These are phyloP conservation scores for Sweltsa coloradensis DNA, from an alignment of 1,140 invertebrate genomes.

Conservation along the genomic window DNA sequence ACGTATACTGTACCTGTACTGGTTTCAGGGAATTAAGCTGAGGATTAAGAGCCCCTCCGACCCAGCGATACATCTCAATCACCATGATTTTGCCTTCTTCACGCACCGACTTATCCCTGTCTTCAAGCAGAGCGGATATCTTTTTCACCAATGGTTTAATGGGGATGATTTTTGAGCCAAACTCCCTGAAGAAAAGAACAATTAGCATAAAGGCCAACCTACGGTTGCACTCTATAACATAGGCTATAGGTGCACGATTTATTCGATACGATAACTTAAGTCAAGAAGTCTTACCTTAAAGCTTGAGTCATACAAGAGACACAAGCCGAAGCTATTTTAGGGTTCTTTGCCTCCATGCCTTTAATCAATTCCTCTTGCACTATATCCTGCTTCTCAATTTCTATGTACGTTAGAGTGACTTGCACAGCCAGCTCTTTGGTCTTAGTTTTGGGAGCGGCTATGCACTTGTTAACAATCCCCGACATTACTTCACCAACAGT, in stretches of 20 bases:
- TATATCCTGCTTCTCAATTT: slow-evolving; percentile 89
- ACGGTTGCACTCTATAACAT: not conserved
- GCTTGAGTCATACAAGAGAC: slow-evolving; percentile 61
- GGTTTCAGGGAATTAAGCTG: slow-evolving; percentile 79
- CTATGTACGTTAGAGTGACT: slow-evolving; percentile 84
- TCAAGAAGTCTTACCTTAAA: slow-evolving; percentile 38
- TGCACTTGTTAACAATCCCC: slow-evolving; percentile 83
- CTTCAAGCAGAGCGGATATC: slow-evolving; percentile 68
- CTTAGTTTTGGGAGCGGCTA: slow-evolving; percentile 79
- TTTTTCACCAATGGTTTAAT: slow-evolving; percentile 85
- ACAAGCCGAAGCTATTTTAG: slow-evolving; percentile 83
- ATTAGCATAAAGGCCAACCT: not conserved
- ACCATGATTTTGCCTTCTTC: slow-evolving; percentile 83
- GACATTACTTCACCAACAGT: slow-evolving; percentile 79
- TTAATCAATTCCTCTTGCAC: slow-evolving; percentile 86
- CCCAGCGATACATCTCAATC: slow-evolving; percentile 88
- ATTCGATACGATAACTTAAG: too few relatives aligned
- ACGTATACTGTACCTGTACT: slow-evolving; percentile 52
- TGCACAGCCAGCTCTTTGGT: slow-evolving; percentile 85
- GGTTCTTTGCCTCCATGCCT: slow-evolving; percentile 90
- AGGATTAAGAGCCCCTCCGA: slow-evolving; percentile 73
- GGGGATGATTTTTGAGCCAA: slow-evolving; percentile 83
- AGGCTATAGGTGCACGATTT: not conserved
- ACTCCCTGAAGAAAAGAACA: slow-evolving; percentile 44
- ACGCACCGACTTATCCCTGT: slow-evolving; percentile 83